These are phyloP conservation scores for Temnothorax longispinosus DNA, from an alignment of 1,140 invertebrate species.

Conservation along the genomic window DNA sequence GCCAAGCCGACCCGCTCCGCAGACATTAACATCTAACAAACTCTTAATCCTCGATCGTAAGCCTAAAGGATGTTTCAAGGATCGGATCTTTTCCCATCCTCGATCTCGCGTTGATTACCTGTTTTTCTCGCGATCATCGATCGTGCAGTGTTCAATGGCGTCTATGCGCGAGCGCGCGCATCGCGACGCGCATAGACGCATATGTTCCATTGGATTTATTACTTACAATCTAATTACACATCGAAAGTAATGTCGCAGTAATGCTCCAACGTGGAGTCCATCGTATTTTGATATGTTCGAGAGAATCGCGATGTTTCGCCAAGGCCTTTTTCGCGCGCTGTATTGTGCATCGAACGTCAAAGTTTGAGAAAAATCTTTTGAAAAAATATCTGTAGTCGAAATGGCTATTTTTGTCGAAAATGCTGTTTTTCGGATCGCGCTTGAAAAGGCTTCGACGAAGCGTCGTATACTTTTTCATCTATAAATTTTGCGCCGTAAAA, in stretches of 20 bases:
- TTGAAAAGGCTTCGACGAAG: not conserved
- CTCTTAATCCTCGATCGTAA: conserved; percentile 65
- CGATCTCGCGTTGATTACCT: conserved; percentile 65
- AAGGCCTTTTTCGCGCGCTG: not conserved
- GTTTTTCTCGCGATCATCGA: conserved; percentile 44
- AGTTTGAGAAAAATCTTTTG: not conserved
- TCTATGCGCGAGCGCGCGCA: conserved; percentile 54
- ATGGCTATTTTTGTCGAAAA: conserved; percentile 6
- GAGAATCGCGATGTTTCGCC: conserved; percentile 12
- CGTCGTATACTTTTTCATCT: not conserved
- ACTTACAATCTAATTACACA: conserved; percentile 66
- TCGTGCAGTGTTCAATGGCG: conserved; percentile 73
- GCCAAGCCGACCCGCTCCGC: conserved; percentile 40
- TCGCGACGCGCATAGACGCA: conserved; percentile 33
- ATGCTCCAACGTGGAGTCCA: conserved; percentile 29
- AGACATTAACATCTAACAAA: conserved; percentile 53
- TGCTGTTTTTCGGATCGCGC: not conserved
- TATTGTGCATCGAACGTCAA: not conserved
- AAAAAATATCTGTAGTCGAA: not conserved
- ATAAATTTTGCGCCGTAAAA: conserved; percentile 45
- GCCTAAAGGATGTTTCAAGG: conserved; percentile 69
- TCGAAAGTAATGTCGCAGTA: conserved; percentile 61
- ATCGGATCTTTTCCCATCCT: conserved; percentile 64
- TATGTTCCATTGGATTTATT: not conserved
- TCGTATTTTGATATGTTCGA: conserved; percentile 69